phyloP scores from a whole-genome alignment of 1,140 invertebrate genomes.

The Bathynomus jamesi region DNA sequence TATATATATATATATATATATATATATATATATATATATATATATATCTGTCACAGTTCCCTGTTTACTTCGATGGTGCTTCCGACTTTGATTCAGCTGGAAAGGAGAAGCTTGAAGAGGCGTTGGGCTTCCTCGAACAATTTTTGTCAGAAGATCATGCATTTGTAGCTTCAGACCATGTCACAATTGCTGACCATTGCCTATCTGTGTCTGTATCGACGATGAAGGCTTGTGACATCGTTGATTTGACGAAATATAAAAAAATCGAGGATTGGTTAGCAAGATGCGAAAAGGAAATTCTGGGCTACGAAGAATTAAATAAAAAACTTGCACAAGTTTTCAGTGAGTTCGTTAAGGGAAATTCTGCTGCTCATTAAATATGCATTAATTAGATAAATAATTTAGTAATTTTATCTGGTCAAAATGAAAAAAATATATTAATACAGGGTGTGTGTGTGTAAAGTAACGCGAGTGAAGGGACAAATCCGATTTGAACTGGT shows the following conservation, averaged over 20 bases:
- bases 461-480: no score
- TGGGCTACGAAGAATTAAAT: background rate
- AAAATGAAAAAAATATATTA: no score
- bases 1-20: constrained; percentile 3
- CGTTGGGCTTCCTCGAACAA: background rate
- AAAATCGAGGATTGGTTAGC: background rate
- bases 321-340: background rate
- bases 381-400: no score
- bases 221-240: background rate
- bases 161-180: background rate
- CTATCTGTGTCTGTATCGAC: background rate
- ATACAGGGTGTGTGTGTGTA: no score
- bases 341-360: background rate
- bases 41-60: background rate
- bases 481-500: no score
- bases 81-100: background rate
- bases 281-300: background rate
- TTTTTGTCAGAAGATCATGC: background rate
- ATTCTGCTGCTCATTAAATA: background rate
- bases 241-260: background rate
- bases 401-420: no score
- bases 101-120: background rate
- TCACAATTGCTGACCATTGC: background rate
- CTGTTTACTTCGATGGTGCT: background rate
- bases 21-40: constrained; percentile 1